A percentile compares a stretch with the other conserved stretches of the same genome.
Evolutionary conservation across 2,797 vertebrate species (phyloP).

Genomic region (Pteronotus mesoamericanus): DNA sequence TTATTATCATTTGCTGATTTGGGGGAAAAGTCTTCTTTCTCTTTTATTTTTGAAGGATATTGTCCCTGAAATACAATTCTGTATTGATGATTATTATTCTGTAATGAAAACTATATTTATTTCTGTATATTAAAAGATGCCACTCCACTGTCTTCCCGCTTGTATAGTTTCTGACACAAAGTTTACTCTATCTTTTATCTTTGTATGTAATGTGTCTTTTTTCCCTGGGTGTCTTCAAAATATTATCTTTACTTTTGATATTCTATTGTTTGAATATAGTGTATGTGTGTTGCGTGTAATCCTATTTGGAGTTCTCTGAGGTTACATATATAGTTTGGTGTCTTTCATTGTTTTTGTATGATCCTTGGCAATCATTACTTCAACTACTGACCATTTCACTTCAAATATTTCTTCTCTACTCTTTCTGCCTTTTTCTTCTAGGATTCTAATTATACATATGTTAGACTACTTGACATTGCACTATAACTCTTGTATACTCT

Average conservation of each 20-base stretch:
- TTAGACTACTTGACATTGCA: not conserved
- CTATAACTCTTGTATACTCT: not conserved
- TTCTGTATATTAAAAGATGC: not conserved
- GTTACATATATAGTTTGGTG: not conserved
- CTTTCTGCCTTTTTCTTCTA: not conserved
- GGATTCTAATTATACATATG: not conserved
- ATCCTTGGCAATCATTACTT: not conserved
- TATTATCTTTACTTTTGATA: not conserved
- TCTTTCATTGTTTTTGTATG: not conserved
- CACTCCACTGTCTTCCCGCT: not conserved
- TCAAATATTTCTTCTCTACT: not conserved
- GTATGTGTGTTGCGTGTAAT: not conserved
- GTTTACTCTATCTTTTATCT: not conserved
- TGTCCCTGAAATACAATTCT: not conserved
- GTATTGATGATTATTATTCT: not conserved
- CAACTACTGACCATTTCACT: not conserved
- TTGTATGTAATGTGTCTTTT: not conserved
- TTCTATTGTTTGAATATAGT: not conserved
- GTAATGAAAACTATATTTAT: not conserved
- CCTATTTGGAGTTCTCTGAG: not conserved
- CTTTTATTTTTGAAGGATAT: not conserved
- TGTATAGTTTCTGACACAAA: not conserved
- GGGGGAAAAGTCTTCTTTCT: not conserved
- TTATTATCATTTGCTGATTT: not conserved
- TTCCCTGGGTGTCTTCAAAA: not conserved